Base-by-base conservation (phyloP, 2,113 vertebrate genomes). In the Nothocercus julius region DNA sequence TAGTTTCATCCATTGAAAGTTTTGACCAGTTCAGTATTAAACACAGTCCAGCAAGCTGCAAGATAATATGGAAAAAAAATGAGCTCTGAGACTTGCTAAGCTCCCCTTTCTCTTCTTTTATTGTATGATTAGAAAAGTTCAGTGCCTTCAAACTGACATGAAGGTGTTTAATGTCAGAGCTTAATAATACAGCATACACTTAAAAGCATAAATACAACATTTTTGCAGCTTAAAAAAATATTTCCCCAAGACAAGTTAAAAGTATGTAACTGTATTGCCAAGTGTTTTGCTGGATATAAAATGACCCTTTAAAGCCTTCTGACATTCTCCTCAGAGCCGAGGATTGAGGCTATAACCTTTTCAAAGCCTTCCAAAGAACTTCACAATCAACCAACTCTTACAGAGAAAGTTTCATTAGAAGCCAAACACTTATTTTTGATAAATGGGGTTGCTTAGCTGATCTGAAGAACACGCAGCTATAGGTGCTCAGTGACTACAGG, bases 161-260 rank as follows among this genome's bases (percentile, higher is more conserved):
- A 62, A 87, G 58, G 95, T 97, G 93, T 97, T 97, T 97, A 97
- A 97, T 97, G 95, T 96, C 95, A 96, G 86, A 92, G 92, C 81
- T 95, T 95, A 93, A 94, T 94, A 97, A 89, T 75, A 92, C 66
- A 92, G 91, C 95, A 96, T 96, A 94, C 88, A 93, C 96, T 96
- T 96, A 93, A 93, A 93, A 93, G 77, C 92, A 97, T 86, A 96
- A 96, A 97, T 94, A 88, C 94, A 97, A 86, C 83, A 54, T 95
- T 93, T 95, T 94, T 95, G 73, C 34, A 79, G 93, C 80, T 95
- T 67, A 88, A 77, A 76, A 91, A 96, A 97, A 95, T 95, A 95
- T 96, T 97, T 97, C 76, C 79, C 61, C 80, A 96, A 87, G 82
- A 85, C 22, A 40, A 94, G 93, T 82, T 93, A 95, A 87, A 94